Conservation (phyloP, 2,888 invertebrate species). For the Hermaeophaga mercurialis region DNA sequence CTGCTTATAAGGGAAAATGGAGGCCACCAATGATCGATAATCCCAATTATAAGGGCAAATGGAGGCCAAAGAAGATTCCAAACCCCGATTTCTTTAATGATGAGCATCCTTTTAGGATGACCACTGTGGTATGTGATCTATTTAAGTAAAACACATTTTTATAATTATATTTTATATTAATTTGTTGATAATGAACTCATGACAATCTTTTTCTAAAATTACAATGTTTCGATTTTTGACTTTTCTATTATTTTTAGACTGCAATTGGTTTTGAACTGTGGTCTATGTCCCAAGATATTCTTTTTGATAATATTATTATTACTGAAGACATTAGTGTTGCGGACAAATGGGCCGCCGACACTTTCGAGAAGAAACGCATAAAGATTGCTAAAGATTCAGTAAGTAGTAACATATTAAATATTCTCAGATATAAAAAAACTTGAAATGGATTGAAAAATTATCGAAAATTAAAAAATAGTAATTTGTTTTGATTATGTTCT, state of each 20-base stretch:
- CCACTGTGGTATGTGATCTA: conserved; percentile 80
- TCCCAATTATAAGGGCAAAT: conserved; percentile 94
- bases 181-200: neutral
- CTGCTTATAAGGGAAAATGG: conserved; percentile 93
- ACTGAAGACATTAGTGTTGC: conserved; percentile 82
- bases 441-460: too few relatives aligned
- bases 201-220: conserved; percentile 1
- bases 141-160: too few relatives aligned
- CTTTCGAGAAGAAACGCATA: conserved; percentile 83
- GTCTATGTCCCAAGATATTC: conserved; percentile 95
- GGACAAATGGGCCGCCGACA: conserved; percentile 78
- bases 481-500: too few relatives aligned
- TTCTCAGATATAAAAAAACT: too few relatives aligned
- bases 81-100: conserved; percentile 96
- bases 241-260: conserved; percentile 62
- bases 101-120: conserved; percentile 86
- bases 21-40: conserved; percentile 86
- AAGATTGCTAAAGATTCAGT: conserved; percentile 82
- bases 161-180: neutral
- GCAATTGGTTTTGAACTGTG: conserved; percentile 97
- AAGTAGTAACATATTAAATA: conserved; percentile 56
- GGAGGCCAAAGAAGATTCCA: conserved; percentile 83
- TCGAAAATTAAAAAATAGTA: too few relatives aligned
- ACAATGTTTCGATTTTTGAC: too few relatives aligned
- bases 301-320: conserved; percentile 95